Base-by-base conservation (phyloP, 2,888 invertebrate genomes). In the Auanema freiburgensis region DNA sequence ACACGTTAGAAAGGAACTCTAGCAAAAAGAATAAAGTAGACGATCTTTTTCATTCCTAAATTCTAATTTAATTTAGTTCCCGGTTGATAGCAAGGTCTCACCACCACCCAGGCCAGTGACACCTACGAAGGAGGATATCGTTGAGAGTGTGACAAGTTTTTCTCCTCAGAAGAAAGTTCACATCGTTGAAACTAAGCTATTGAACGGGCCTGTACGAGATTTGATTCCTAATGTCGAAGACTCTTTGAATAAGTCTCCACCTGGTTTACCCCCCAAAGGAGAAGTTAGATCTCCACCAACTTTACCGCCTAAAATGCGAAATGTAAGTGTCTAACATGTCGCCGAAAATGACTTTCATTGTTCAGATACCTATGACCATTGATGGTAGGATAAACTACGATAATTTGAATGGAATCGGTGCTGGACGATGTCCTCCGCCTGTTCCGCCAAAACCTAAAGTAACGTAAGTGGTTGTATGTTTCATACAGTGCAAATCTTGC, bases 361-460 rank as follows among this genome's bases (percentile, higher is more conserved):
- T 57, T 12, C n/a, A 72, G 33, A 68, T 73, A 50, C 73, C 73
- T 2, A 25, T 73, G 18, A 60, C 66, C 5, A 59, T 69, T 11
- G 71, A 73, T 33, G 70, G 70, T 11, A 33, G 70, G 16, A 18
- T 67, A n/a, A 71, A 67, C 0, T 74, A 74, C 46, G 74, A 74
- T 57, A 74, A 74, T 65, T 56, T 74, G 57, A 74, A 74, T 49
- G 74, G 74, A 14, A 60, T 70, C 24, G 72, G 74, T 12, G 74
- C 72, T 12, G 72, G 71, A 6, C 14, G 54, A 46, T 57, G 59
- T 42, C 68, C 66, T 11, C 79, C 80, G 8, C 79, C 79, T 1
- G 79, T 80, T 25, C 80, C 80, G 11, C 80, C 80, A 4, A 80
- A 80, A 61, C 80, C 80, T 11, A 77, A 76, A 72, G 71, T 72